Evolutionary conservation across 2,113 vertebrate species (phyloP), one percentile per base, ranked within the genome.

Genomic region (Rhabdornis inornatus): DNA sequence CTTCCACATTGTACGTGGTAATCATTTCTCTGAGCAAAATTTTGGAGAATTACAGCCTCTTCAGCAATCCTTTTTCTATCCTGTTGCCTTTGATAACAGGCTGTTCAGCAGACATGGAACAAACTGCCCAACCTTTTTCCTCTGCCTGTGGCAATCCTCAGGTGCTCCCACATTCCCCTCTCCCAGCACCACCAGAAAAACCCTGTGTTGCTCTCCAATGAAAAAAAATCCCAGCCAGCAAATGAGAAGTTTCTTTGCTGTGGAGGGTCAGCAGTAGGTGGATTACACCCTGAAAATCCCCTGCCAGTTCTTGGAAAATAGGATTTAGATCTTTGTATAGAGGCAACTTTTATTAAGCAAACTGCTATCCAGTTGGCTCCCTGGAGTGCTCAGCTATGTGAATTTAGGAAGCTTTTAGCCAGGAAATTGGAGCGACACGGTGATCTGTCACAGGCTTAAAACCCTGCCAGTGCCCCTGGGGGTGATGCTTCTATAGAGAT

Each of bases 251-350:
- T 95, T 86, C 75, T 89, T 85, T 82, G 72, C 82, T 42, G 30
- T 63, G 55, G 72, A 92, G 61, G 87, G 79, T 71, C 83, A 95
- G 71, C 72, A 49, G 56, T 12, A 65, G 93, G 84, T 82, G 37
- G 69, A 96, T 96, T 97, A 96, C 94, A 93, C 82, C 64, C 91
- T 88, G 94, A 95, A 97, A 97, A 97, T 95, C 89, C 96, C 42
- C 63, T 47, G 30, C 56, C 90, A 93, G 60, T 95, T 95, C 90
- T 93, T 93, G 86, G 95, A 94, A 95, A 97, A 96, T 87, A 91
- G 94, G 96, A 97, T 97, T 96, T 97, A 97, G 90, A 83, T 79
- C 31, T 87, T 81, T 84, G 66, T 96, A 89, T 79, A 96, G 97
- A 97, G 81, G 82, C 90, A 92, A 94, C 92, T 96, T 97, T 95